Evolutionary conservation across 2,797 vertebrate genomes (phyloP).

Genomic region (Lagodon rhomboides): DNA sequence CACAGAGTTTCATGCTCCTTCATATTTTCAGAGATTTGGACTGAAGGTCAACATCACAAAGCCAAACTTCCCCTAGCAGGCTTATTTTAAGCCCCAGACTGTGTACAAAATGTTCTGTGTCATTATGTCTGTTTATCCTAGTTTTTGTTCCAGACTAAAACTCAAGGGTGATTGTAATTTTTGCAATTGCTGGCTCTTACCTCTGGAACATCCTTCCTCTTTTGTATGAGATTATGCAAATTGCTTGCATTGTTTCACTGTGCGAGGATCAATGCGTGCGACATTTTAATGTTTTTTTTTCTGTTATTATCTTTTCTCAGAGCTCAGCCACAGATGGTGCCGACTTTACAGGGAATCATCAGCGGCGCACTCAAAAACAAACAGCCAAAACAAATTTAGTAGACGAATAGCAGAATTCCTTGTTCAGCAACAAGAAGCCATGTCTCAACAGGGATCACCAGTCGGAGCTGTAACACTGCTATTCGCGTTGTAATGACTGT

Average conservation of each 20-base stretch:
- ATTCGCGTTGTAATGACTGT: conserved; percentile 12
- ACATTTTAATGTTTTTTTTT: conserved; percentile 6
- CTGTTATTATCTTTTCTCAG: conserved; percentile 9
- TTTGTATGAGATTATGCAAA: conserved; percentile 33
- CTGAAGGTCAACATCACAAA: conserved; percentile 57
- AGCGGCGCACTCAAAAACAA: conserved; percentile 2
- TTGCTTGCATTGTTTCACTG: conserved; percentile 16
- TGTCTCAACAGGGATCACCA: background rate
- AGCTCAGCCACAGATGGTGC: background rate
- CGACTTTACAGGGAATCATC: background rate
- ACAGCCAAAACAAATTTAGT: conserved; percentile 1
- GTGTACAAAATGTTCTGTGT: conserved; percentile 62
- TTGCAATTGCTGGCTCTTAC: conserved; percentile 6
- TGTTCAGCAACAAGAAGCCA: conserved; percentile 36
- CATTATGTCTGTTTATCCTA: conserved; percentile 50
- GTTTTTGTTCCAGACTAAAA: conserved; percentile 26
- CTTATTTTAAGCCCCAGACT: conserved; percentile 46
- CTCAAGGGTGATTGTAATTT: conserved; percentile 30
- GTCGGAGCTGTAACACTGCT: conserved; percentile 12
- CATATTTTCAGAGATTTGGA: conserved; percentile 57
- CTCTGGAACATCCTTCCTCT: conserved; percentile 26
- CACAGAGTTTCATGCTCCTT: conserved; percentile 33
- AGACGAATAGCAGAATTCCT: background rate
- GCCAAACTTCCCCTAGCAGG: conserved; percentile 31
- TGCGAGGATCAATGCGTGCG: background rate